Conservation (phyloP, 2,797 vertebrate species). For the Gymnoscopelus microlampas region DNA sequence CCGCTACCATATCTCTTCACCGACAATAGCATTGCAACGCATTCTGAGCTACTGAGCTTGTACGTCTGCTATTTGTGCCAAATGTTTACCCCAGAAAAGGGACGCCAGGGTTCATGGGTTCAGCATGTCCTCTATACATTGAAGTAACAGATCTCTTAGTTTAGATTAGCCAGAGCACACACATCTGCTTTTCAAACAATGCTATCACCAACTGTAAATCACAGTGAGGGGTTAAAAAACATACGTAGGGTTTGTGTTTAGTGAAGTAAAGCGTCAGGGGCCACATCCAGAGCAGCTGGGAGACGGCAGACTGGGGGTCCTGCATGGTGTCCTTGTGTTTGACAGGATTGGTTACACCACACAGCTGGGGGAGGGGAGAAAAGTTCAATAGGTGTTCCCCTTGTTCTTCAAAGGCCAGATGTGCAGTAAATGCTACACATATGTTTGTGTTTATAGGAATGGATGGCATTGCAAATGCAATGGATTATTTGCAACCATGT, state of each 20-base stretch:
- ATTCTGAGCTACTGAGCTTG: too few relatives aligned
- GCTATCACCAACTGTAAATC: slow-evolving; percentile 30
- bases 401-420: background rate
- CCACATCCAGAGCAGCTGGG: too few relatives aligned
- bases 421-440: too few relatives aligned
- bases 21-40: too few relatives aligned
- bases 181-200: slow-evolving; percentile 62
- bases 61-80: too few relatives aligned
- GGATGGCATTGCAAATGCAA: too few relatives aligned
- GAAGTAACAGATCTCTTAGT: slow-evolving; percentile 20
- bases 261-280: background rate
- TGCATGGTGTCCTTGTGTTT: slow-evolving; percentile 17
- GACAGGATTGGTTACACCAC: slow-evolving; percentile 15
- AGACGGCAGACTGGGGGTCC: too few relatives aligned
- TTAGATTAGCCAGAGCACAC: slow-evolving; percentile 42
- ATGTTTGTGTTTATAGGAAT: too few relatives aligned
- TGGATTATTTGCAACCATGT: slow-evolving; percentile 22
- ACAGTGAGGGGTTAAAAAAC: background rate
- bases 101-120: background rate
- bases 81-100: too few relatives aligned
- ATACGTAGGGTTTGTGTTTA: background rate
- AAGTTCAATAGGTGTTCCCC: background rate
- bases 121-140: slow-evolving; percentile 21
- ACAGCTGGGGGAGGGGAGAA: slow-evolving; percentile 1
- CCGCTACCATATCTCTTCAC: too few relatives aligned